These are phyloP conservation scores for Hartigia nigra DNA, from an alignment of 2,888 invertebrate species.

Conservation along the genomic window DNA sequence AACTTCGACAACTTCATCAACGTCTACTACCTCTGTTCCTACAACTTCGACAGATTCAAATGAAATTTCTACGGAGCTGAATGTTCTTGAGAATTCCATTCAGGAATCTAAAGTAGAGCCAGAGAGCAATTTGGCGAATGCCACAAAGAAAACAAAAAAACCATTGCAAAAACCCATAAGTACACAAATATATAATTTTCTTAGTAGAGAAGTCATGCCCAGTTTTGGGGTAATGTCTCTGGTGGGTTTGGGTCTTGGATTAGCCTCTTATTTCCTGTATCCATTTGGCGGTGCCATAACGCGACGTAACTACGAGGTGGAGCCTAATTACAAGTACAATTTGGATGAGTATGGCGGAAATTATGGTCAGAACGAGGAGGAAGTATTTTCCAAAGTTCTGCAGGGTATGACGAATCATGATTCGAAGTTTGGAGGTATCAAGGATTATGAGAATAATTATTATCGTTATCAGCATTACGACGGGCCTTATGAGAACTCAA, in stretches of 20 bases:
- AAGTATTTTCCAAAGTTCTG: constrained; percentile 79
- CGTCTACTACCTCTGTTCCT: constrained; percentile 33
- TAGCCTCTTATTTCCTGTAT: constrained; percentile 82
- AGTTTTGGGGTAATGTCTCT: constrained; percentile 80
- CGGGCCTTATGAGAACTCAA: constrained; percentile 60
- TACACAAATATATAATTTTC: constrained; percentile 81
- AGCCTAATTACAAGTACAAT: constrained; percentile 73
- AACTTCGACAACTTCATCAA: constrained; percentile 45
- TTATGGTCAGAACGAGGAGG: constrained; percentile 81
- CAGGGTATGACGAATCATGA: constrained; percentile 72
- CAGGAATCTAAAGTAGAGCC: constrained; percentile 64
- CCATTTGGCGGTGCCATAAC: constrained; percentile 76
- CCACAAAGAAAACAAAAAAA: constrained; percentile 70
- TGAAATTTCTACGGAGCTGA: constrained; percentile 14
- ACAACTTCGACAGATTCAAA: constrained; percentile 47
- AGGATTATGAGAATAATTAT: constrained; percentile 44
- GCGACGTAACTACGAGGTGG: constrained; percentile 73
- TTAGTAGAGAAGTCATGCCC: constrained; percentile 84
- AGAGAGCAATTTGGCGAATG: constrained; percentile 55
- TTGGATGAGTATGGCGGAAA: constrained; percentile 75
- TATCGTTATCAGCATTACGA: constrained; percentile 52
- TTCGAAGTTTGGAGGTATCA: constrained; percentile 33
- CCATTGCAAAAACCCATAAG: constrained; percentile 72
- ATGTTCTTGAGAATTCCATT: constrained; percentile 38
- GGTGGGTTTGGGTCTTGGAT: constrained; percentile 79